These are phyloP conservation scores for Carlito syrichta DNA, from an alignment of 2,113 vertebrate species.

Conservation along the genomic window DNA sequence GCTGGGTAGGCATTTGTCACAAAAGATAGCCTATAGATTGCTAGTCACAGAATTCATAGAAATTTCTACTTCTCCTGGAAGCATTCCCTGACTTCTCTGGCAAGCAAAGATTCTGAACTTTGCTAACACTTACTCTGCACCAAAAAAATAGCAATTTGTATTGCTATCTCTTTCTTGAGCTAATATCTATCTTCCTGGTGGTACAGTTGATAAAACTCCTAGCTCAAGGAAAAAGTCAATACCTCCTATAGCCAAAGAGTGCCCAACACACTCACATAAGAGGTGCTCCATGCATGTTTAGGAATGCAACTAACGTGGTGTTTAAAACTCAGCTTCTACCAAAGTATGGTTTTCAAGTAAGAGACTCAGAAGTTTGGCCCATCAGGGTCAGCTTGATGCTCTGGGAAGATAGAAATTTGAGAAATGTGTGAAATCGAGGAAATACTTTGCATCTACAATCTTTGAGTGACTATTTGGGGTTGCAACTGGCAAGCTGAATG, in stretches of 20 bases:
- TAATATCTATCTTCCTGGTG: background rate
- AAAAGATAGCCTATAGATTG: background rate
- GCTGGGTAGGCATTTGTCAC: background rate
- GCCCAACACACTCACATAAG: background rate
- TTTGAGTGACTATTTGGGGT: background rate
- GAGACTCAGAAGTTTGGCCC: background rate
- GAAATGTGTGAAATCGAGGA: background rate
- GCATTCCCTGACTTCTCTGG: background rate
- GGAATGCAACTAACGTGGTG: background rate
- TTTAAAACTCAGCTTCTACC: background rate
- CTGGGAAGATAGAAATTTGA: background rate
- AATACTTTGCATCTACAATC: background rate
- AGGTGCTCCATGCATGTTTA: background rate
- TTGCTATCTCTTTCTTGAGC: background rate
- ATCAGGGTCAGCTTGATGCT: background rate
- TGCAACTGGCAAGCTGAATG: background rate
- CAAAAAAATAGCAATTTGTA: background rate
- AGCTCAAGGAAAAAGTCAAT: background rate
- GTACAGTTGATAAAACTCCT: background rate
- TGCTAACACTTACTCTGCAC: background rate
- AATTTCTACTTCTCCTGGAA: background rate
- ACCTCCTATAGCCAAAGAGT: background rate
- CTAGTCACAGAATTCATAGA: background rate
- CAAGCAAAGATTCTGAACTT: background rate
- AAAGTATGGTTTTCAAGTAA: background rate